Evolutionary conservation across 2,888 invertebrate genomes (phyloP), one percentile per base, ranked within the genome.

Genomic region (Morpho achilles): DNA sequence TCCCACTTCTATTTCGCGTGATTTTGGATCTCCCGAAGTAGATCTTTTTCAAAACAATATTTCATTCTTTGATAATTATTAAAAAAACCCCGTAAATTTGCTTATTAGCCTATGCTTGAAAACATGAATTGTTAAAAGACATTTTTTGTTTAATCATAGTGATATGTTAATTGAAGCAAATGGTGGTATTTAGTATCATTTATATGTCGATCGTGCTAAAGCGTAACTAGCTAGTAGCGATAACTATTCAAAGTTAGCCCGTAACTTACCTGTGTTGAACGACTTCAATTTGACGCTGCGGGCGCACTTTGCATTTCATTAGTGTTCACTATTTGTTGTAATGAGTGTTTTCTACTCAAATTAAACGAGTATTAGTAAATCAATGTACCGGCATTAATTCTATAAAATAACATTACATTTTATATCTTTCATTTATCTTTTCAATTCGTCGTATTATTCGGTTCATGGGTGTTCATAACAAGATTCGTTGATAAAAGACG

Each of bases 231-330:
- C 50, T 40, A 51, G 51, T 50, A 40, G 48, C 47, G 51, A 58
- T 16, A 16, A 16, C 16, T 16, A 16, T 53, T 53, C 52, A 53
- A 39, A 53, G 51, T 52, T 55, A 41, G 48, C 41, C 53, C 52
- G 54, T 62, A 55, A 58, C 45, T 62, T 62, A 53, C 32, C 16
- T 46, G 53, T 54, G 61, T 57, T 61, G 54, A 63, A 61, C 54
- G 59, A 57, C 52, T 55, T 50, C 55, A 59, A 59, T 60, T 57
- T 52, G 60, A 63, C 63, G 63, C 59, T 57, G 56, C 56, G 40
- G 58, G 60, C 60, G 54, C 60, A 59, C 44, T 61, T 71, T 71
- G 71, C 70, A 70, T 70, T 67, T 66, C 64, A 61, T 59, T 60
- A 59, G 50, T 44, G 50, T 49, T 55, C 53, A 48, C 56, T 58